These are phyloP conservation scores for Paramormyrops kingsleyae DNA, from an alignment of 2,113 vertebrate genomes.

Conservation along the genomic window DNA sequence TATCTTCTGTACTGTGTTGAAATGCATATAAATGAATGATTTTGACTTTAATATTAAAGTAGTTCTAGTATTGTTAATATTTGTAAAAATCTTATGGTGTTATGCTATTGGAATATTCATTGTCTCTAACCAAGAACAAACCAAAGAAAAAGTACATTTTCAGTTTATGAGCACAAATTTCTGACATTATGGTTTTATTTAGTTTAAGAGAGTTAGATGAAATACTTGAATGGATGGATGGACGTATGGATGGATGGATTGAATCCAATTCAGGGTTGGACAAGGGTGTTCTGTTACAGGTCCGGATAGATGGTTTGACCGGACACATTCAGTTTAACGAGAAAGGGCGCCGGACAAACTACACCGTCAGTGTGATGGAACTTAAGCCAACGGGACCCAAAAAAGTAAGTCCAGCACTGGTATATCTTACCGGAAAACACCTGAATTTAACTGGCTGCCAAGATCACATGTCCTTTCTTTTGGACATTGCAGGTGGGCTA, in stretches of 20 bases:
- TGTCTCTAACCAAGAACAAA: not conserved
- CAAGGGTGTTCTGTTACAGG: conserved; percentile 57
- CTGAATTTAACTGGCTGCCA: not conserved
- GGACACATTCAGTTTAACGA: conserved; percentile 98
- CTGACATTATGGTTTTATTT: not conserved
- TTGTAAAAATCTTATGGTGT: not conserved
- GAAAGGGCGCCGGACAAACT: conserved; percentile 92
- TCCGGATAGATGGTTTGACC: conserved; percentile 86
- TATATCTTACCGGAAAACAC: not conserved
- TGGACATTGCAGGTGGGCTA: conserved; percentile 76
- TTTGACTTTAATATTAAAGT: not conserved
- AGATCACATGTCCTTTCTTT: not conserved
- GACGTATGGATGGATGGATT: not conserved
- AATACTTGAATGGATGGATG: not conserved
- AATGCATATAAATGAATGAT: not conserved
- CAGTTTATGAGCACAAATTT: not conserved
- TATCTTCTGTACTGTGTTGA: not conserved
- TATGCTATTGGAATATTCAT: not conserved
- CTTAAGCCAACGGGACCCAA: conserved; percentile 84
- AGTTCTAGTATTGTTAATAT: not conserved
- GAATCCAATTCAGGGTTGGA: not conserved
- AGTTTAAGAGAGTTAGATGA: not conserved
- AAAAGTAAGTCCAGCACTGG: conserved; percentile 67
- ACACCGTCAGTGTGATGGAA: conserved; percentile 88
- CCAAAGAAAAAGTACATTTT: not conserved